Base-by-base conservation (phyloP, 2,888 invertebrate species). In the Ichneumoninae sp. region DNA sequence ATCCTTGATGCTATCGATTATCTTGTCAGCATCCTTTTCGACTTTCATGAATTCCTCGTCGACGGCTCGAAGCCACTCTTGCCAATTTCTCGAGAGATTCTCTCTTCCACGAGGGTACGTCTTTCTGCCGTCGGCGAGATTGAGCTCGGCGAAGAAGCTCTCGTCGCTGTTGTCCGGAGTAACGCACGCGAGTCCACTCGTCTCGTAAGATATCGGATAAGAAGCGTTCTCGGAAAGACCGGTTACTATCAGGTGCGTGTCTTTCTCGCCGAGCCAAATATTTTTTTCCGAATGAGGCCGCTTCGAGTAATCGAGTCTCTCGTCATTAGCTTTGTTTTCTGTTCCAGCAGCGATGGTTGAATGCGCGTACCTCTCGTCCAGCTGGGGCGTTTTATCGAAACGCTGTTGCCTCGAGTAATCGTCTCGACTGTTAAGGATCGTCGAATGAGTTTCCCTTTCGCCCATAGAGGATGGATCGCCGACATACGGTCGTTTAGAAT, bases 1-100 rank as follows among this genome's bases (percentile, higher is more conserved):
- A n/a, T 86, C 87, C 47, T 89, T 85, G 1, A 92, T 86, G 13
- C 75, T 89, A 26, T 89, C 88, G 22, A 92, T 79, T 40, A 93
- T 80, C 50, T 89, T 85, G 36, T 91, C 85, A 2, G 91, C 91
- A 33, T 90, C 82, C 3, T 88, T 88, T 19, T 90, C 90, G 0
- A 90, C 74, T 30, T 87, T 85, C 0, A 62, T 74, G 47, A 88
- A 91, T 4, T 92, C 90, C 36, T 91, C 89, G 36, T 93, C 93
- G 1, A 85, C 87, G 26, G 91, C 87, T 3, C 87, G 84, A 3
- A 93, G 74, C 89, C 90, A 92, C 19, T 91, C 89, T 80, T 91
- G 92, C 91, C 92, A 91, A 7, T 90, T 90, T n/a, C 86, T 82
- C 0, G 93, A 93, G 13, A 93, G 85, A 87, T 92, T 87, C 36